phyloP scores from a whole-genome alignment of 2,113 vertebrate genomes.

The Malurus alboscapulatus region DNA sequence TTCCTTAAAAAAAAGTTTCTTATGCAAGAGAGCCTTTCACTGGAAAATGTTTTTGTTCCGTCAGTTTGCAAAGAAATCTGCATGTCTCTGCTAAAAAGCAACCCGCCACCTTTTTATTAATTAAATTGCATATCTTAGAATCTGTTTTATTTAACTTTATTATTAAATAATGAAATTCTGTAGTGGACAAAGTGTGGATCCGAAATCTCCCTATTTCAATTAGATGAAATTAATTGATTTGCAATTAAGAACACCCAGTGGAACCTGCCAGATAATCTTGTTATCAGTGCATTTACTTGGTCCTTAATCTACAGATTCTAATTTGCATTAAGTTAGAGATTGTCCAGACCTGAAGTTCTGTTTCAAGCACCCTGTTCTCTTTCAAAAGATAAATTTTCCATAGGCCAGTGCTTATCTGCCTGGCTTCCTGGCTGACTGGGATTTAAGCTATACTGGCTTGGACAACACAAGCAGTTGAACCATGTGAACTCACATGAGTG shows the following conservation, averaged over 20 bases:
- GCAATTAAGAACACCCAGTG: neutral
- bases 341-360: neutral
- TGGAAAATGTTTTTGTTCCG: neutral
- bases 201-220: fast-evolving
- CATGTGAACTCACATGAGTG: neutral
- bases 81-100: neutral
- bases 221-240: neutral
- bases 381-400: slow-evolving; percentile 21
- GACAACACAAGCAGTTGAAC: neutral
- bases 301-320: neutral
- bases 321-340: neutral
- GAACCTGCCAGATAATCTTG: neutral
- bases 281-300: neutral
- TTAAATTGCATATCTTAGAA: neutral
- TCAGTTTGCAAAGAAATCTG: neutral
- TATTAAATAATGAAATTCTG: neutral
- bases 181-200: neutral
- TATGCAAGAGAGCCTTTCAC: neutral
- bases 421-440: neutral
- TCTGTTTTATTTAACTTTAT: neutral
- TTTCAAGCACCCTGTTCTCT: neutral
- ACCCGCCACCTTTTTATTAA: neutral
- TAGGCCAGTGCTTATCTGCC: slow-evolving; percentile 35
- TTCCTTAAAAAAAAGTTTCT: neutral
- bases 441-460: slow-evolving; percentile 5